These are phyloP conservation scores for Octomys mimax DNA, from an alignment of 2,797 vertebrate species.

Conservation along the genomic window DNA sequence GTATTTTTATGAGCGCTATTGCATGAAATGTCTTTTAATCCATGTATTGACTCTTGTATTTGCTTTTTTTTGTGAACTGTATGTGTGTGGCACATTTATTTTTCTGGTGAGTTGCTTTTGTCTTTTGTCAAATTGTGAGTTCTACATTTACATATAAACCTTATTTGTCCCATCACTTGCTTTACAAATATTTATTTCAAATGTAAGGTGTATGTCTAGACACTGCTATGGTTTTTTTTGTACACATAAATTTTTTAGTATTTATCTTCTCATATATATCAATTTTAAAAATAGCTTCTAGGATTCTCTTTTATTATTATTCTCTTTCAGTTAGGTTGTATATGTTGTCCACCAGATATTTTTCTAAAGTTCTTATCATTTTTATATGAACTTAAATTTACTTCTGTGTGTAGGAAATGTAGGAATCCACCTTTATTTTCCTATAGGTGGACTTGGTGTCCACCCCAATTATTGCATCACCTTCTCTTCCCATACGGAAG, in stretches of 20 bases:
- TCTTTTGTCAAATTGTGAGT: constrained; percentile 2
- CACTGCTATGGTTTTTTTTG: not conserved
- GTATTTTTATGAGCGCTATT: constrained; percentile 8
- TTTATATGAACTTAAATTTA: too few species aligned
- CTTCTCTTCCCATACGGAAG: not conserved
- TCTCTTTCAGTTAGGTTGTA: not conserved
- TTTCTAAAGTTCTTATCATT: constrained; percentile 54
- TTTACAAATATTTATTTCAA: constrained; percentile 46
- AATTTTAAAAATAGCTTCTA: not conserved
- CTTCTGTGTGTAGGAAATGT: not conserved
- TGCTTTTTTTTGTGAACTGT: not conserved
- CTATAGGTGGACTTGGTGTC: too few species aligned
- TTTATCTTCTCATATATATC: constrained; percentile 3
- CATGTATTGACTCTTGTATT: not conserved
- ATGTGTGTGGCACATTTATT: not conserved
- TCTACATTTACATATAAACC: not conserved
- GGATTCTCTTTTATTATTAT: not conserved
- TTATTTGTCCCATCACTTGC: not conserved
- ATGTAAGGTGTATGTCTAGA: not conserved
- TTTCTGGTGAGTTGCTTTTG: not conserved
- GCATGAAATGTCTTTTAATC: constrained; percentile 13
- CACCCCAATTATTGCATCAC: not conserved
- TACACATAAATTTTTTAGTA: not conserved
- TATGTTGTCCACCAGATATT: not conserved
- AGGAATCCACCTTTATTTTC: constrained; percentile 12